Evolutionary conservation across 2,797 vertebrate species (phyloP).

Genomic region (Gymnothorax reevesii): DNA sequence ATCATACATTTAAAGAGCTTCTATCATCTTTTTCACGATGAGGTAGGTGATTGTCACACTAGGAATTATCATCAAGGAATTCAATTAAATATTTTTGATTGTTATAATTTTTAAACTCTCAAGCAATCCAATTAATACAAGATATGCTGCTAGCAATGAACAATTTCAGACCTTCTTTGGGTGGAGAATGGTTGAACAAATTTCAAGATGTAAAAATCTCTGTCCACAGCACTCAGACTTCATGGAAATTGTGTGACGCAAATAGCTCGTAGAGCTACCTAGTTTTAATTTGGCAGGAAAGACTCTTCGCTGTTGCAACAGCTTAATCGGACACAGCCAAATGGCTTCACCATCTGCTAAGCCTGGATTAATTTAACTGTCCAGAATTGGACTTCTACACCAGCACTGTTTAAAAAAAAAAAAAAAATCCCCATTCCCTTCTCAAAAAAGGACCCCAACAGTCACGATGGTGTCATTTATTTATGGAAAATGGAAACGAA

Average conservation of each 20-base stretch:
- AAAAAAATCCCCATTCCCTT: neutral
- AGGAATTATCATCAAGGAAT: neutral
- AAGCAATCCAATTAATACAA: neutral
- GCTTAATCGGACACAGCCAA: neutral
- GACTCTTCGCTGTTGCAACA: slow-evolving; percentile 9
- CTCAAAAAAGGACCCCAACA: neutral
- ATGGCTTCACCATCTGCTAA: slow-evolving; percentile 26
- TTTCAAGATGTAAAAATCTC: neutral
- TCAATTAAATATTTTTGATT: neutral
- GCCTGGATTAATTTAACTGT: slow-evolving; percentile 35
- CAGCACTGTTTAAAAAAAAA: slow-evolving; percentile 12
- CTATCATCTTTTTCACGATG: no score
- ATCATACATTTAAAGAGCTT: no score
- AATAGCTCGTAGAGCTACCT: slow-evolving; percentile 1
- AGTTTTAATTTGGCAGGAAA: slow-evolving; percentile 26
- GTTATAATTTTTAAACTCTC: neutral
- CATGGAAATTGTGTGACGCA: neutral
- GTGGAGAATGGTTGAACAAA: neutral
- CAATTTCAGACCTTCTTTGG: neutral
- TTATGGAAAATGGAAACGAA: neutral
- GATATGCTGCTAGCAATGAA: neutral
- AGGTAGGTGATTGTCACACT: no score
- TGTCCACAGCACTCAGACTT: neutral
- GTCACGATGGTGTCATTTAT: neutral
- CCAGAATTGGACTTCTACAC: slow-evolving; percentile 3